These are phyloP conservation scores for Ceyx melanurus DNA, from an alignment of 2,113 vertebrate genomes.

Conservation along the genomic window DNA sequence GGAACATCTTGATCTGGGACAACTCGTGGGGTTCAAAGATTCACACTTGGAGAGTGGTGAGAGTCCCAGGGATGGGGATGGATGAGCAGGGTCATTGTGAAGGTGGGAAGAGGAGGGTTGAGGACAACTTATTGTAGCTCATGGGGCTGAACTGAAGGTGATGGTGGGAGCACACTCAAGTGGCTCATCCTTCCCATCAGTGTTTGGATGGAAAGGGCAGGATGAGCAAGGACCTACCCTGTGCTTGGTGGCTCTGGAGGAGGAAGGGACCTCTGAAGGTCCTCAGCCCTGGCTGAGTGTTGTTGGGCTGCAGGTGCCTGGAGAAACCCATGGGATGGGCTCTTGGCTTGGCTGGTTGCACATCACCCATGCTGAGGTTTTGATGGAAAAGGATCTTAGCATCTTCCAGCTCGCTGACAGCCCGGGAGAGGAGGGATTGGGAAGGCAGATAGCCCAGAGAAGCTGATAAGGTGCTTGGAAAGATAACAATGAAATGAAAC, in stretches of 20 bases:
- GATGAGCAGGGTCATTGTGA: neutral
- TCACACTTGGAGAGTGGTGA: neutral
- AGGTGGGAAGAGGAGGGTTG: neutral
- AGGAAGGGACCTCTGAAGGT: neutral
- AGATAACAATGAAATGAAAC: conserved; percentile 29
- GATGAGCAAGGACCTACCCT: neutral
- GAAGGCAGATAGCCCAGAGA: neutral
- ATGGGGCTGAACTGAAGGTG: fast-evolving
- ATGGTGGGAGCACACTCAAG: fast-evolving
- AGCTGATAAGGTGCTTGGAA: conserved; percentile 1
- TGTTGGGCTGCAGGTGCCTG: neutral
- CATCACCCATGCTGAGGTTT: fast-evolving
- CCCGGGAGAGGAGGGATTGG: neutral
- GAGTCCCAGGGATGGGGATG: too few species aligned
- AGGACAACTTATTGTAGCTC: fast-evolving
- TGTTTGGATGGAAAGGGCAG: neutral
- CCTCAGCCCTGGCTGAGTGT: neutral
- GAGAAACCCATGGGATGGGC: neutral
- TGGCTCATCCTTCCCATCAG: fast-evolving
- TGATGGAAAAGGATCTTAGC: neutral
- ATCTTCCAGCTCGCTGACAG: neutral
- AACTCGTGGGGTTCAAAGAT: fast-evolving
- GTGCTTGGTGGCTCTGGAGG: fast-evolving
- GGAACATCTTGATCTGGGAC: neutral
- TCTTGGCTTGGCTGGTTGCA: neutral